phyloP scores from a whole-genome alignment of 2,888 invertebrate species.

The Chymomyza fuscimana region DNA sequence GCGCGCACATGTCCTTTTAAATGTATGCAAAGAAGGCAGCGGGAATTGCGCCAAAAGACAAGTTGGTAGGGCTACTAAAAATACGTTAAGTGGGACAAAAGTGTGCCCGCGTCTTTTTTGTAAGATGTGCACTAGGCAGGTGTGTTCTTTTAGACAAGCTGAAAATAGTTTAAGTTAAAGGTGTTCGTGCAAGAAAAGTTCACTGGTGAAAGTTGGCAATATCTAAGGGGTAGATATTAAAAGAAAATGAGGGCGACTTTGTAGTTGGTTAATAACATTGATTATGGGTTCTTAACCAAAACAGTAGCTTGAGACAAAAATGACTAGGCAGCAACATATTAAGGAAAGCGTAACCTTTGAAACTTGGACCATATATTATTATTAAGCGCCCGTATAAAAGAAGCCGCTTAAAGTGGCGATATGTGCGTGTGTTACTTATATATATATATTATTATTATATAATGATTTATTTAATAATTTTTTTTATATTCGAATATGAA shows the following conservation, averaged over 20 bases:
- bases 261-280: neutral
- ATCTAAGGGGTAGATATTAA: neutral
- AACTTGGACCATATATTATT: neutral
- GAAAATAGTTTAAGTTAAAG: slow-evolving; percentile 54
- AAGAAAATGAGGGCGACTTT: slow-evolving; percentile 40
- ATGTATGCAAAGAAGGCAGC: slow-evolving; percentile 42
- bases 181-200: slow-evolving; percentile 52
- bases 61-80: slow-evolving; percentile 1
- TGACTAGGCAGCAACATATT: neutral
- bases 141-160: slow-evolving; percentile 60
- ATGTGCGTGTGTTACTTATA: too few species aligned
- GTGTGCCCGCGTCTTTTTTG: slow-evolving; percentile 50
- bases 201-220: slow-evolving; percentile 33
- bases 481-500: too few species aligned
- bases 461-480: too few species aligned
- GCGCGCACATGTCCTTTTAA: slow-evolving; percentile 66
- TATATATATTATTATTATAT: too few species aligned
- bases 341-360: neutral
- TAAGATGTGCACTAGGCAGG: slow-evolving; percentile 62
- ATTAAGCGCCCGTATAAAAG: neutral
- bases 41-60: slow-evolving; percentile 68
- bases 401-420: too few species aligned
- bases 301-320: neutral
- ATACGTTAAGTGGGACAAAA: slow-evolving; percentile 36
- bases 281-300: neutral